Evolutionary conservation across 2,888 invertebrate species (phyloP).

Genomic region (Zelleria hepariella): DNA sequence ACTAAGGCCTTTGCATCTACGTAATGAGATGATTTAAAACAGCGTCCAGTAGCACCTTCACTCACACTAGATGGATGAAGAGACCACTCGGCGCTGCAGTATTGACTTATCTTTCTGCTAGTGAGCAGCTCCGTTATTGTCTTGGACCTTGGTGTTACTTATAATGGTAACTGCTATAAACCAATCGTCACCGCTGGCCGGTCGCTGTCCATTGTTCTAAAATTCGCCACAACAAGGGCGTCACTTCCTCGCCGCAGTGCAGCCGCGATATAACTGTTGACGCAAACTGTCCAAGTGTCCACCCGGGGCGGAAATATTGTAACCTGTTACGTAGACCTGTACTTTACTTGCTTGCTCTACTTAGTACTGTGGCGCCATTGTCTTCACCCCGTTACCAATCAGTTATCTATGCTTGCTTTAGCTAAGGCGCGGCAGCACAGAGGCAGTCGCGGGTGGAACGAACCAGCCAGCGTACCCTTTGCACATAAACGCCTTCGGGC

Average conservation of each 20-base stretch:
- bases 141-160: too few relatives aligned
- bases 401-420: not conserved
- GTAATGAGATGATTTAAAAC: too few relatives aligned
- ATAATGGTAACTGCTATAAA: too few relatives aligned
- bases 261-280: slow-evolving; percentile 9
- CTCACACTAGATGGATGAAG: too few relatives aligned
- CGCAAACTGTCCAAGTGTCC: slow-evolving; percentile 3
- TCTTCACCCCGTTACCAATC: not conserved
- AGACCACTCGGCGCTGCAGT: too few relatives aligned
- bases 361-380: not conserved
- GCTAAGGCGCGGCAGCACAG: not conserved
- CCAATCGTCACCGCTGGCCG: not conserved
- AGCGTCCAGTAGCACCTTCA: too few relatives aligned
- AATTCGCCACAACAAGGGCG: slow-evolving; percentile 10
- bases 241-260: slow-evolving; percentile 17
- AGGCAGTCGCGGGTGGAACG: too few relatives aligned
- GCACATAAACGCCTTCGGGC: too few relatives aligned
- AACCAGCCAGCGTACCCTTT: too few relatives aligned
- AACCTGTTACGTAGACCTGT: not conserved
- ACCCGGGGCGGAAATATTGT: not conserved
- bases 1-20: too few relatives aligned
- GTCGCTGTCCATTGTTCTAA: not conserved
- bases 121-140: too few relatives aligned
- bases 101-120: too few relatives aligned
- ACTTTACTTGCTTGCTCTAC: not conserved